Base-by-base conservation (phyloP, 1,140 invertebrate genomes). In the Drosophila kepulauana region DNA sequence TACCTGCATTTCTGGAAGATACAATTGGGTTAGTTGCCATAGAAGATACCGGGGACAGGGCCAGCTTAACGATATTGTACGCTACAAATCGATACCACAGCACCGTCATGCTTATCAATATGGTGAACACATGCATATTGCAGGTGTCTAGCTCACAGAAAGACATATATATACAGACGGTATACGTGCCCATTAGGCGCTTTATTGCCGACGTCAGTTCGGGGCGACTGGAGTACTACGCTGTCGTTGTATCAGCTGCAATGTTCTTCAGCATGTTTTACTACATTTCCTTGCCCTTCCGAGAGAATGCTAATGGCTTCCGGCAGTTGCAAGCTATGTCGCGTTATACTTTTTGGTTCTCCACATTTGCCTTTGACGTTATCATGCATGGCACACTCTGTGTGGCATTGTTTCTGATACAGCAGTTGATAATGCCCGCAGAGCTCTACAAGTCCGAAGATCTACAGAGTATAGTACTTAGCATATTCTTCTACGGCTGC, bases 221-320 rank as follows among this genome's bases (percentile, higher is more conserved):
- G 1, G 61, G 82, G 0, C 71, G 88, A 5, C 69, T 92, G 10
- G 87, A 91, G 56, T 91, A 91, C 76, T 91, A 80, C 58, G 79
- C 76, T 0, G 82, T 87, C 13, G 77, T 91, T n/a, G 79, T 92
- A 6, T 67, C 91, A 1, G 78, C 76, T 1, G 79, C 85, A 3
- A 63, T 90, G 61, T 92, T 93, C 43, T 89, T 92, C 45, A 74
- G 68, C 72, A 90, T 93, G 75, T 90, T 93, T 25, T 92, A 91
- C 35, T 92, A 86, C 33, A 69, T 91, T 6, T 79, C 81, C 5
- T 51, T 93, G 20, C 92, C 92, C 8, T 93, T 86, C 25, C 73
- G 79, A 5, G 92, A 93, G 48, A 56, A 91, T 61, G 67, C 54
- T 3, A 91, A 73, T 49, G 90, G 85, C 10, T 93, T 93, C n/a